A percentile compares a stretch with the other conserved stretches of the same genome.
Conservation (phyloP, 2,888 invertebrate species). For the Hirtodrosophila histrioides region DNA sequence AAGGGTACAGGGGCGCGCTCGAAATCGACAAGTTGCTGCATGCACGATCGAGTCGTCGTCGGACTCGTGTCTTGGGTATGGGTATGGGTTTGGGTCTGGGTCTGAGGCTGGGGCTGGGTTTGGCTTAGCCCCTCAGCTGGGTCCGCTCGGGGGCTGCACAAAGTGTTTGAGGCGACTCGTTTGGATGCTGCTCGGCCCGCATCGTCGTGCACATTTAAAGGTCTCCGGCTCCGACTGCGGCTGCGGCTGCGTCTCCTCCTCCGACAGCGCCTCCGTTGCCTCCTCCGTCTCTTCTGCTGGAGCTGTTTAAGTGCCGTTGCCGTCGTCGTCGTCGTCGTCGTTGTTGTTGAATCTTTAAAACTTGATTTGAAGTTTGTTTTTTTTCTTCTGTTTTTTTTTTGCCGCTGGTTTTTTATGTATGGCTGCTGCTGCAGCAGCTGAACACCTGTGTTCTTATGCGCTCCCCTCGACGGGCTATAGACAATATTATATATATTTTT, state of each 20-base stretch:
- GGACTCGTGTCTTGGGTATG: slow-evolving; percentile 63
- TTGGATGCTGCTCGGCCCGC: slow-evolving; percentile 67
- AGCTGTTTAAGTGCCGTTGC: slow-evolving; percentile 65
- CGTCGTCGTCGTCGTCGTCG: slow-evolving; percentile 38
- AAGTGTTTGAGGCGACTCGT: slow-evolving; percentile 62
- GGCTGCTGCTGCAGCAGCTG: slow-evolving; percentile 67
- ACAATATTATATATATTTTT: slow-evolving; percentile 61
- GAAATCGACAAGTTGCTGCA: slow-evolving; percentile 75
- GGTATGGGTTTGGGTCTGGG: neutral
- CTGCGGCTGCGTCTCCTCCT: neutral
- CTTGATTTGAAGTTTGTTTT: slow-evolving; percentile 74
- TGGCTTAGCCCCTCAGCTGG: slow-evolving; percentile 48
- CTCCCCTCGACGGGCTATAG: slow-evolving; percentile 48
- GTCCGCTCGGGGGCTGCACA: slow-evolving; percentile 35
- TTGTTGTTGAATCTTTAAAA: slow-evolving; percentile 75
- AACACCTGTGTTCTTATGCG: slow-evolving; percentile 74
- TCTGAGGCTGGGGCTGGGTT: slow-evolving; percentile 20
- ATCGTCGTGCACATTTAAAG: slow-evolving; percentile 73
- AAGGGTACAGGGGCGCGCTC: slow-evolving; percentile 47
- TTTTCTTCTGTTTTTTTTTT: slow-evolving; percentile 35
- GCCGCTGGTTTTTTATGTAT: slow-evolving; percentile 59
- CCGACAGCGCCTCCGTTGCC: slow-evolving; percentile 4
- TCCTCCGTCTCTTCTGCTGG: slow-evolving; percentile 44
- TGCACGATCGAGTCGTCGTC: slow-evolving; percentile 60
- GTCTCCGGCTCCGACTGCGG: slow-evolving; percentile 50